These are phyloP conservation scores for Hyposoter dolosus DNA, from an alignment of 2,888 invertebrate species.

Conservation along the genomic window DNA sequence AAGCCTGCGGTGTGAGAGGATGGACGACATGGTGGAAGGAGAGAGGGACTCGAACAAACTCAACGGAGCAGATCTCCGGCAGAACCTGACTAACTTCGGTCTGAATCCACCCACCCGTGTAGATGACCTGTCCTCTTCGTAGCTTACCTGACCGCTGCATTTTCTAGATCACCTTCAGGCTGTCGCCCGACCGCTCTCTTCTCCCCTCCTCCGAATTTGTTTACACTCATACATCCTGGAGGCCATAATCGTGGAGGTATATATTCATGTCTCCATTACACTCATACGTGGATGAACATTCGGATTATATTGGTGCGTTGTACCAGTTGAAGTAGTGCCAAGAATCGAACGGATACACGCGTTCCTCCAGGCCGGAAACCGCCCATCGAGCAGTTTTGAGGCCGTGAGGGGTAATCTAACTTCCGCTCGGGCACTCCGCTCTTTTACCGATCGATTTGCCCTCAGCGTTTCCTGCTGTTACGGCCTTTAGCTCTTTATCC, in stretches of 20 bases:
- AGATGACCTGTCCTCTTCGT: constrained; percentile 76
- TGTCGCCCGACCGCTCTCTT: constrained; percentile 5
- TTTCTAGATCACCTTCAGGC: constrained; percentile 68
- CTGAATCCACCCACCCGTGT: constrained; percentile 77
- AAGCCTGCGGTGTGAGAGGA: constrained; percentile 36
- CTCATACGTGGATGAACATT: constrained; percentile 6
- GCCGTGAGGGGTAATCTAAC: constrained; percentile 60
- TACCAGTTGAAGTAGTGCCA: constrained; percentile 7
- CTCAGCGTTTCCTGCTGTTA: constrained; percentile 57
- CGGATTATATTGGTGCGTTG: constrained; percentile 27
- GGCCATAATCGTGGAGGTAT: neutral
- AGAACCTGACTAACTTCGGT: constrained; percentile 77
- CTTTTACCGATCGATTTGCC: constrained; percentile 63
- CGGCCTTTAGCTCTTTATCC: neutral
- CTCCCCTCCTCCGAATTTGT: constrained; percentile 24
- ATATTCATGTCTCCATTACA: constrained; percentile 7
- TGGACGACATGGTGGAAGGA: constrained; percentile 1
- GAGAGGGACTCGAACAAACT: constrained; percentile 72
- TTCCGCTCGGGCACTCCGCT: constrained; percentile 54
- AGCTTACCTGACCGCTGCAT: constrained; percentile 72
- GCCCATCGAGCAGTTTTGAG: constrained; percentile 63
- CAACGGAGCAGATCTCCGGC: constrained; percentile 81
- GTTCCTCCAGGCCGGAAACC: constrained; percentile 57
- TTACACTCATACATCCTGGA: constrained; percentile 10
- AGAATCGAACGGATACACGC: constrained; percentile 68